Conservation (phyloP, 2,113 vertebrate species). For the Antennarius striatus region DNA sequence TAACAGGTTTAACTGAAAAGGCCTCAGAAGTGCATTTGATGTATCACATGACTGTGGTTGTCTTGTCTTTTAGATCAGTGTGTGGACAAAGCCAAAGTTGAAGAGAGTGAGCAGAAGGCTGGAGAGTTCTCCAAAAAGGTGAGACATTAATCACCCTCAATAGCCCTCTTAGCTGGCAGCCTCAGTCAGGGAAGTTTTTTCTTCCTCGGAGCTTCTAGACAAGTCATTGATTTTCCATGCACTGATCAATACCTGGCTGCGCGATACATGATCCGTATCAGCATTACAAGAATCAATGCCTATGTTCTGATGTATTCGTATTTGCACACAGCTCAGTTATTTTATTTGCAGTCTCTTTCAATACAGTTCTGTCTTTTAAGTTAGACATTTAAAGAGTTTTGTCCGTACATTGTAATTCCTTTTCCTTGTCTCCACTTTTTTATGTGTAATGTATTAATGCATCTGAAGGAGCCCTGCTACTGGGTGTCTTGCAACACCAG, state of each 20-base stretch:
- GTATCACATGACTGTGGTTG: neutral
- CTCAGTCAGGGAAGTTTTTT: constrained; percentile 73
- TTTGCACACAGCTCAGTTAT: constrained; percentile 52
- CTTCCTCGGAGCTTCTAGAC: constrained; percentile 69
- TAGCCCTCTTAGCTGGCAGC: constrained; percentile 57
- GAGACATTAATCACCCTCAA: constrained; percentile 72
- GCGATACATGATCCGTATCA: constrained; percentile 80
- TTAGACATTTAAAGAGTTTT: neutral
- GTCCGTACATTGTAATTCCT: neutral
- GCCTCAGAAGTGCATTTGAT: constrained; percentile 8
- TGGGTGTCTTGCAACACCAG: constrained; percentile 6
- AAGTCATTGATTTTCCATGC: constrained; percentile 77
- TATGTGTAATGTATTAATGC: constrained; percentile 1
- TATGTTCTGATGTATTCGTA: constrained; percentile 71
- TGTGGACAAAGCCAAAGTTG: constrained; percentile 95
- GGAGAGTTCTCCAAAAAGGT: constrained; percentile 96
- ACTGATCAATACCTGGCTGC: constrained; percentile 80
- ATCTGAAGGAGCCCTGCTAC: constrained; percentile 1
- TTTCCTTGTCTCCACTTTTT: neutral
- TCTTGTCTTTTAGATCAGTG: constrained; percentile 84
- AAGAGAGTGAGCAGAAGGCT: constrained; percentile 95
- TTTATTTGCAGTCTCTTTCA: constrained; percentile 52
- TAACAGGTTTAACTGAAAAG: too few species aligned
- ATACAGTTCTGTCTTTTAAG: constrained; percentile 18
- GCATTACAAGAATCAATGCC: constrained; percentile 75